phyloP scores from a whole-genome alignment of 2,113 vertebrate genomes.

The Festucalex cinctus region DNA sequence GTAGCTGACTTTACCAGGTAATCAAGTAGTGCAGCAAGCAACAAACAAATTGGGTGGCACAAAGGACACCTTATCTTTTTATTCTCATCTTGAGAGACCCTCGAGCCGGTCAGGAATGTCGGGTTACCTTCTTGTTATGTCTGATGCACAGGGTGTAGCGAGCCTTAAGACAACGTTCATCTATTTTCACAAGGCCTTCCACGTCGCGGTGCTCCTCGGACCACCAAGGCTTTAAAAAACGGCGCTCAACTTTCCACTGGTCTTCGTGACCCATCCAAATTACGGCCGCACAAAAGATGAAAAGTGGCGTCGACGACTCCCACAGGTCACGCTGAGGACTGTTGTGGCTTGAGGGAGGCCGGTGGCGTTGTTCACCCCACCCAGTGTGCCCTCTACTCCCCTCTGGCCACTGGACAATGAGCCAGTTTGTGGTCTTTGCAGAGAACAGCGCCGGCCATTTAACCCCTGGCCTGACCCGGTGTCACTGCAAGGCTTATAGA shows the following conservation, averaged over 20 bases:
- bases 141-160: conserved; percentile 45
- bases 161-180: conserved; percentile 46
- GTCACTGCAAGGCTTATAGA: conserved; percentile 42
- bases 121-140: conserved; percentile 59
- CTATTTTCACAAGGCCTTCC: conserved; percentile 59
- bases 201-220: conserved; percentile 48
- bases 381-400: conserved; percentile 50
- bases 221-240: conserved; percentile 52
- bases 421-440: conserved; percentile 51
- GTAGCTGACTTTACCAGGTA: not conserved
- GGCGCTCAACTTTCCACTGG: conserved; percentile 55
- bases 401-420: conserved; percentile 57
- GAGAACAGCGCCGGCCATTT: conserved; percentile 59
- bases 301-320: conserved; percentile 30
- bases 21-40: not conserved
- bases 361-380: conserved; percentile 42
- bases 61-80: conserved; percentile 8
- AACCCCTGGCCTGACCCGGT: conserved; percentile 61
- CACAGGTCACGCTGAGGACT: conserved; percentile 53
- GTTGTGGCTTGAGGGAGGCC: conserved; percentile 50
- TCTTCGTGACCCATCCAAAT: conserved; percentile 57
- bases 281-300: conserved; percentile 61
- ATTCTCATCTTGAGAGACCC: conserved; percentile 9
- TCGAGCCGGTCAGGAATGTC: conserved; percentile 48
- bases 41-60: not conserved